Base-by-base conservation (phyloP, 2,888 invertebrate genomes). In the Tyria jacobaeae region DNA sequence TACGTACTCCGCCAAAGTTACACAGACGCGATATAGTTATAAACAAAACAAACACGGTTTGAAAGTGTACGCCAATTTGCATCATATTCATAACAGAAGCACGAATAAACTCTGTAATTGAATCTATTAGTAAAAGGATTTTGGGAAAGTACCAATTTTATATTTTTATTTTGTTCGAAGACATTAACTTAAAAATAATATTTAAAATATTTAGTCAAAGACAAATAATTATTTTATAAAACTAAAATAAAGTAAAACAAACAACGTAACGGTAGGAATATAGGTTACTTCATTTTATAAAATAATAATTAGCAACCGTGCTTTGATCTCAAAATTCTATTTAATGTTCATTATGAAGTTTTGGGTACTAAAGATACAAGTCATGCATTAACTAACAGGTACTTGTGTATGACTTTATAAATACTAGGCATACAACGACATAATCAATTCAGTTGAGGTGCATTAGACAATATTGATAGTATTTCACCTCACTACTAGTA, bases 1-100 rank as follows among this genome's bases (percentile, higher is more conserved):
- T 39, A 31, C 44, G 9, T 24, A 44, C 24, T 14, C 34, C 12
- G 44, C 9, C 12, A 10, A 44, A 37, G 48, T 35, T 51, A 15
- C 51, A 21, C 14, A 10, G 21, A 12, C 21, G 14, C 21, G 58
- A 34, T 14, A 47, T 54, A 52, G n/a, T n/a, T 54, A 27, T 41
- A 39, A 15, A 44, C 27, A 12, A 53, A 53, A 37, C 7, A 35
- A 27, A 21, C 15, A 7, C 34, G 17, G 24, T 17, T 51, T 6
- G 5, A 7, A 21, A 44, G 21, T 44, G 9, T 3, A 14, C 34
- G 21, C 14, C 21, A 21, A 17, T 21, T 50, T 17, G 50, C 31
- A 50, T 31, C n/a, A n/a, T n/a, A n/a, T n/a, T n/a, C 14, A 9
- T 49, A 9, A 50, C 9, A 31, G 4, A 50, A 15, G 50, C 6